A percentile compares a stretch with the other conserved stretches of the same genome.
phyloP scores from a whole-genome alignment of 2,888 invertebrate species.

The Lottia gigantea region DNA sequence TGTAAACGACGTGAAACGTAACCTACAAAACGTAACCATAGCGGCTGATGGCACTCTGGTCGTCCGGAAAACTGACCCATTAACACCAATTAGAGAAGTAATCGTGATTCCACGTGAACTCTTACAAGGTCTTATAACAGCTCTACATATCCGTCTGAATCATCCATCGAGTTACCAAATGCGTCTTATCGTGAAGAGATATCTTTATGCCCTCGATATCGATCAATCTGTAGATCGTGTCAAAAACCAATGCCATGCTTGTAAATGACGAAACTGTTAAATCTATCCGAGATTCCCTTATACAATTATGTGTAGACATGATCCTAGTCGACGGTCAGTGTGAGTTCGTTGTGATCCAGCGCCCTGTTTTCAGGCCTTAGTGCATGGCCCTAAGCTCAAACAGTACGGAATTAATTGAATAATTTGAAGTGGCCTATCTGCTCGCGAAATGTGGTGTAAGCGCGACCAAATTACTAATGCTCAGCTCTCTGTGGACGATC shows the following conservation, averaged over 20 bases:
- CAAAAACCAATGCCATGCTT: constrained; percentile 22
- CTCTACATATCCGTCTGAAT: constrained; percentile 32
- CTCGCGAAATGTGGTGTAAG: constrained; percentile 11
- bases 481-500: constrained; percentile 2
- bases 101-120: constrained; percentile 36
- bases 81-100: constrained; percentile 23
- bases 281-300: constrained; percentile 27
- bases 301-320: constrained; percentile 25
- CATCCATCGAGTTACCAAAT: constrained; percentile 33
- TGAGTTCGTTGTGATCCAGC: constrained; percentile 37
- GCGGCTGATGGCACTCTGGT: constrained; percentile 28
- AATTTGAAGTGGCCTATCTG: constrained; percentile 9
- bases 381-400: constrained; percentile 27
- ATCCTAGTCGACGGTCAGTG: constrained; percentile 23
- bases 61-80: constrained; percentile 20
- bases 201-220: constrained; percentile 39
- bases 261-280: constrained; percentile 27
- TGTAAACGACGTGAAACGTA: constrained; percentile 9
- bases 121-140: constrained; percentile 36
- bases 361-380: constrained; percentile 13
- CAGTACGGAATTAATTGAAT: constrained; percentile 8
- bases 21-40: constrained; percentile 25
- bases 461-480: constrained; percentile 9
- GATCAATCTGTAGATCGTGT: constrained; percentile 25
- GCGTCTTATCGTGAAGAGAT: constrained; percentile 19